Evolutionary conservation across 2,888 invertebrate genomes (phyloP).

Genomic region (Aporophyla nigra): DNA sequence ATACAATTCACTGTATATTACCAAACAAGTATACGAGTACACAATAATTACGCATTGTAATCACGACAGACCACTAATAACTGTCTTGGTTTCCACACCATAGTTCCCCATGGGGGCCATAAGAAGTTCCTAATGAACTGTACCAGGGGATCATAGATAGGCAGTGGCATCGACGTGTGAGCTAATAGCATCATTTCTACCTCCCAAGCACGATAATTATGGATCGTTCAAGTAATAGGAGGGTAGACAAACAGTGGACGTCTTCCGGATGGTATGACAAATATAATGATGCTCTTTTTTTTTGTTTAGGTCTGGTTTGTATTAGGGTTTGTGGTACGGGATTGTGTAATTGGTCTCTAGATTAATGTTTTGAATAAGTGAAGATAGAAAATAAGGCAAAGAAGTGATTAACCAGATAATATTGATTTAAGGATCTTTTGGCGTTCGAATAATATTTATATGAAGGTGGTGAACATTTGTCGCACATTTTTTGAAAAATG

Average conservation of each 20-base stretch:
- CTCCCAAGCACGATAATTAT: slow-evolving; percentile 55
- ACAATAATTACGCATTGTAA: slow-evolving; percentile 11
- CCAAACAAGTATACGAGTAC: background rate
- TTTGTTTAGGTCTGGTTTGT: background rate
- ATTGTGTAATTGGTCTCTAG: slow-evolving; percentile 3
- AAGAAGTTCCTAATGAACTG: slow-evolving; percentile 47
- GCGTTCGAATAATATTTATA: background rate
- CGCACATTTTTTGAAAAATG: background rate
- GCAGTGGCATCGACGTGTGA: slow-evolving; percentile 42
- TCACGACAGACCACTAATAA: slow-evolving; percentile 24
- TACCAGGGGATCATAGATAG: slow-evolving; percentile 20
- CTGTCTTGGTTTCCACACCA: slow-evolving; percentile 15
- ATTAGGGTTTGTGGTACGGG: background rate
- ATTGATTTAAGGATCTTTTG: background rate
- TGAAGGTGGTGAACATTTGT: background rate
- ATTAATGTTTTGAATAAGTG: slow-evolving; percentile 16
- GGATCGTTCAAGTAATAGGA: slow-evolving; percentile 35
- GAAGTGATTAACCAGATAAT: background rate
- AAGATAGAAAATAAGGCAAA: background rate
- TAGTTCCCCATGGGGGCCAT: slow-evolving; percentile 35
- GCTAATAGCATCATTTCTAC: slow-evolving; percentile 54
- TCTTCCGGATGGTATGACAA: slow-evolving; percentile 23
- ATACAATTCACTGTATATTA: background rate
- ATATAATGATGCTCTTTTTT: slow-evolving; percentile 39
- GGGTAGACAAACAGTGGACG: slow-evolving; percentile 4